These are phyloP conservation scores for Tiliacea aurago DNA, from an alignment of 2,888 invertebrate species.

Conservation along the genomic window DNA sequence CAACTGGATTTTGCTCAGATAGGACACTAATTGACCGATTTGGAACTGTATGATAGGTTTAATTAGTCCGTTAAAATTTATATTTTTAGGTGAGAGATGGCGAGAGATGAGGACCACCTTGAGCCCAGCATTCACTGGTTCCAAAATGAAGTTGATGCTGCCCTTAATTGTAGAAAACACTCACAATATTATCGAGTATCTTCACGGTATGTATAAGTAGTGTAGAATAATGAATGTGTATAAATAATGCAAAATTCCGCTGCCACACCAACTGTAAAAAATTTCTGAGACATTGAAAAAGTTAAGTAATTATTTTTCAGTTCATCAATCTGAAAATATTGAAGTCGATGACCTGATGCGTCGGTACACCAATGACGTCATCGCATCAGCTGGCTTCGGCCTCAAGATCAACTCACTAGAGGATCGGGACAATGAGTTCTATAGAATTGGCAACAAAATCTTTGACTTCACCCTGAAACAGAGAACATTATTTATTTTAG, in stretches of 20 bases:
- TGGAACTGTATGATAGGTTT: not conserved
- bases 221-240: not conserved
- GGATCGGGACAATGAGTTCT: constrained; percentile 90
- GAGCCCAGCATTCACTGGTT: constrained; percentile 90
- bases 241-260: too few relatives aligned
- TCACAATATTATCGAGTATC: constrained; percentile 73
- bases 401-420: constrained; percentile 89
- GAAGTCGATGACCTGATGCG: constrained; percentile 87
- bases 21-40: not conserved
- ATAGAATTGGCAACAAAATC: constrained; percentile 73
- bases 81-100: constrained; percentile 85
- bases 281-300: too few relatives aligned
- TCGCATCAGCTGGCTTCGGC: constrained; percentile 91
- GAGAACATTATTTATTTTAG: constrained; percentile 66
- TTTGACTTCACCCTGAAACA: constrained; percentile 71
- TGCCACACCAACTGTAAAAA: too few relatives aligned
- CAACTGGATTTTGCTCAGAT: not conserved
- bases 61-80: not conserved
- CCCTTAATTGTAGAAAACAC: constrained; percentile 83
- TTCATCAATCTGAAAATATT: constrained; percentile 71
- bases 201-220: constrained; percentile 73
- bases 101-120: constrained; percentile 86
- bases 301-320: constrained; percentile 56
- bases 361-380: constrained; percentile 91
- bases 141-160: constrained; percentile 90